Percentiles rank a stretch among this genome's conserved stretches.
These are phyloP conservation scores for Drosophila quadrilineata DNA, from an alignment of 1,140 invertebrate genomes.

Conservation along the genomic window DNA sequence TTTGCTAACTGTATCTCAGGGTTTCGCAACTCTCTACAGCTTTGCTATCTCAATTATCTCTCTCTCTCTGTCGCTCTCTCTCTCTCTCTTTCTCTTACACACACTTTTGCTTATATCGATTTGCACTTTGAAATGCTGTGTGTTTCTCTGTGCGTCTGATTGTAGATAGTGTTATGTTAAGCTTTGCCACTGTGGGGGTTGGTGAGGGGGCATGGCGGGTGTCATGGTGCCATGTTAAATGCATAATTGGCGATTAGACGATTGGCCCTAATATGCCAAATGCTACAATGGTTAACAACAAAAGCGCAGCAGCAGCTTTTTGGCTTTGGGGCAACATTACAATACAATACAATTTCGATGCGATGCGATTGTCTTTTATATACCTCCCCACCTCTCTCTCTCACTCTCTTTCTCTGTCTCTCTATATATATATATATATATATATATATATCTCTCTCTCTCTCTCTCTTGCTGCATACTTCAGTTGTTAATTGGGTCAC, in stretches of 20 bases:
- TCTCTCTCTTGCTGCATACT: neutral
- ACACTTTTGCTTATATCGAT: too few relatives aligned
- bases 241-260: slow-evolving; percentile 79
- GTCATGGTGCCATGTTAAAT: slow-evolving; percentile 38
- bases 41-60: too few relatives aligned
- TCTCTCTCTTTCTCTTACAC: too few relatives aligned
- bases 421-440: too few relatives aligned
- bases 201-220: neutral
- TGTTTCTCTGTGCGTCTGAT: slow-evolving; percentile 6
- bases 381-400: neutral
- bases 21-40: too few relatives aligned
- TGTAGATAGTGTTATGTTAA: too few relatives aligned
- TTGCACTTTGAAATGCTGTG: slow-evolving; percentile 16
- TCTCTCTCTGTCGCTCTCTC: too few relatives aligned
- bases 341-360: slow-evolving; percentile 23
- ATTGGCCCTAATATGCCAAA: slow-evolving; percentile 75
- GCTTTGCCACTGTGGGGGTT: too few relatives aligned
- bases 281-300: slow-evolving; percentile 55
- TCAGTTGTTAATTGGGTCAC: slow-evolving; percentile 65
- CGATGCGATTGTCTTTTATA: slow-evolving; percentile 36
- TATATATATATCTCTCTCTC: neutral
- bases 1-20: too few relatives aligned
- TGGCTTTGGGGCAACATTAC: slow-evolving; percentile 12
- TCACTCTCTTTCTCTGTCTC: neutral
- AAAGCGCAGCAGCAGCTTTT: slow-evolving; percentile 44